Percentiles rank a stretch among this genome's conserved stretches.
phyloP scores from a whole-genome alignment of 2,113 vertebrate genomes.

The Erythrolamprus reginae region DNA sequence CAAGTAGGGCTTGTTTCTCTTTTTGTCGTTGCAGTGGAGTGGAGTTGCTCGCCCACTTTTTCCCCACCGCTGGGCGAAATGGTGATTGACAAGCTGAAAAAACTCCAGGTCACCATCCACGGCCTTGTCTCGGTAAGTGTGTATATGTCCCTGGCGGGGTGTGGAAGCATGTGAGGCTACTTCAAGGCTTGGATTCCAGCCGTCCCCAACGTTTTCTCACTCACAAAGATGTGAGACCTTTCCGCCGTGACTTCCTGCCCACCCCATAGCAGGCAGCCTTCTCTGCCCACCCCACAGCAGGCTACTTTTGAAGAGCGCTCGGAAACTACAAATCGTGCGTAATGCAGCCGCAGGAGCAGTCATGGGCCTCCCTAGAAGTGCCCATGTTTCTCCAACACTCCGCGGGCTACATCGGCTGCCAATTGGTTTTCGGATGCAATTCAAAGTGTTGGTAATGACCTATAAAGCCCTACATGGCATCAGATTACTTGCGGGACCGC shows the following conservation, averaged over 20 bases:
- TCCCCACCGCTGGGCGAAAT: slow-evolving; percentile 73
- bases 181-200: background rate
- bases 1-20: background rate
- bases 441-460: too few species aligned
- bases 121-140: slow-evolving; percentile 78
- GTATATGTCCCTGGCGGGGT: accelerated
- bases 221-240: background rate
- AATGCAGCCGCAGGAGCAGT: too few species aligned
- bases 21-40: slow-evolving; percentile 75
- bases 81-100: slow-evolving; percentile 74
- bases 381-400: too few species aligned
- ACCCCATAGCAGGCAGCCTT: background rate
- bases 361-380: too few species aligned
- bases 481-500: too few species aligned
- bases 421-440: too few species aligned
- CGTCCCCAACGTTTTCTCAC: background rate
- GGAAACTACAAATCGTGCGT: too few species aligned
- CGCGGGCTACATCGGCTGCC: too few species aligned
- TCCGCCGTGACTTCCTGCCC: background rate
- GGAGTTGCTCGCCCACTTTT: slow-evolving; percentile 77
- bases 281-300: too few species aligned
- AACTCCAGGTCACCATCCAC: slow-evolving; percentile 75
- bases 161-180: background rate
- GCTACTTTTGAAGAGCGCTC: too few species aligned
- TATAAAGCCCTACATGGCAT: too few species aligned